These are phyloP conservation scores for Melanchra persicariae DNA, from an alignment of 2,888 invertebrate species.

Conservation along the genomic window DNA sequence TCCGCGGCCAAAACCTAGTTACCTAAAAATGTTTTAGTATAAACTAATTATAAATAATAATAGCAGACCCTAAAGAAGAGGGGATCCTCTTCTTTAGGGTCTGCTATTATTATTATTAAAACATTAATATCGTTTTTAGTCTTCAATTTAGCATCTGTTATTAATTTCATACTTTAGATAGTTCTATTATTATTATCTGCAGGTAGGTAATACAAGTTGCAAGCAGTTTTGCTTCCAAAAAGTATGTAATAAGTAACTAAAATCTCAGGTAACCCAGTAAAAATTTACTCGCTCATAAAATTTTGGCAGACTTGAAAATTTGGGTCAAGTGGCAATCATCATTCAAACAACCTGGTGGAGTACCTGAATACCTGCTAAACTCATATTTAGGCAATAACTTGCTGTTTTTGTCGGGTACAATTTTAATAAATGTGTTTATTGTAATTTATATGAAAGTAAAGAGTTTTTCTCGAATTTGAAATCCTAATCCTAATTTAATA, in stretches of 20 bases:
- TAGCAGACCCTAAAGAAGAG: too few relatives aligned
- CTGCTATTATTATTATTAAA: too few relatives aligned
- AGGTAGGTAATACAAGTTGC: too few relatives aligned
- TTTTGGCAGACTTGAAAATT: constrained; percentile 25
- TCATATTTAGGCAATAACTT: constrained; percentile 13
- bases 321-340: constrained; percentile 43
- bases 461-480: too few relatives aligned
- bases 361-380: constrained; percentile 17
- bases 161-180: not conserved
- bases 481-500: too few relatives aligned
- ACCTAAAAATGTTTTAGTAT: too few relatives aligned
- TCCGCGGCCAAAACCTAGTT: too few relatives aligned
- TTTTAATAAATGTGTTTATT: not conserved
- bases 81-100: not conserved
- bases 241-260: not conserved
- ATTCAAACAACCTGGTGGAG: constrained; percentile 25
- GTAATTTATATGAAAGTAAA: too few relatives aligned
- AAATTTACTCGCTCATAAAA: constrained; percentile 29
- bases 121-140: too few relatives aligned
- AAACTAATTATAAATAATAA: too few relatives aligned
- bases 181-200: not conserved
- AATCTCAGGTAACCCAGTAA: not conserved
- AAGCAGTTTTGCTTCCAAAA: not conserved
- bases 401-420: not conserved
- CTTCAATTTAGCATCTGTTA: too few relatives aligned